These are phyloP conservation scores for Lophotis ruficrista DNA, from an alignment of 2,113 vertebrate species.

Conservation along the genomic window DNA sequence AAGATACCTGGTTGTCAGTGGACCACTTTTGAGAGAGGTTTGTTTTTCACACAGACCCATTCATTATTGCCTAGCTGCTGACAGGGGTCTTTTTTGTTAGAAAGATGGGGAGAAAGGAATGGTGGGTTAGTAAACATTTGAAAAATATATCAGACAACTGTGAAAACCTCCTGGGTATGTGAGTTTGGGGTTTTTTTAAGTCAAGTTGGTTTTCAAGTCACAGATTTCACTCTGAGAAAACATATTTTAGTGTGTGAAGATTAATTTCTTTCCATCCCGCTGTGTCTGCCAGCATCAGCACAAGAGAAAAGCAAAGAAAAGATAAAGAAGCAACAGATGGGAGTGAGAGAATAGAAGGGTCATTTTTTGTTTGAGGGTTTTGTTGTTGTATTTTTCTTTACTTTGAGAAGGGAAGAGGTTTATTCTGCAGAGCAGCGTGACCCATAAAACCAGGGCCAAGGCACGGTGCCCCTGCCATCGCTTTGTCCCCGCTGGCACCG, in stretches of 20 bases:
- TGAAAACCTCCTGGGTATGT: neutral
- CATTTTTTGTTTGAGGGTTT: neutral
- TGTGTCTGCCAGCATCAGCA: slow-evolving; percentile 11
- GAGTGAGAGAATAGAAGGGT: slow-evolving; percentile 4
- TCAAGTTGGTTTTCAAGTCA: slow-evolving; percentile 15
- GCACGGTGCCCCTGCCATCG: neutral
- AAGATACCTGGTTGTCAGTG: neutral
- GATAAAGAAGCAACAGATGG: slow-evolving; percentile 26
- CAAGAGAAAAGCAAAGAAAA: neutral
- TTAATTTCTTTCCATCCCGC: slow-evolving; percentile 33
- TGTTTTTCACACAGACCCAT: neutral
- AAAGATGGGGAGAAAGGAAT: neutral
- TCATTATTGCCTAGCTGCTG: neutral
- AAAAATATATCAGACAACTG: slow-evolving; percentile 11
- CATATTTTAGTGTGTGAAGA: slow-evolving; percentile 49
- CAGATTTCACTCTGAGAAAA: slow-evolving; percentile 30
- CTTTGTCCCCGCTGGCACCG: neutral
- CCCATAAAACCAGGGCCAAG: neutral
- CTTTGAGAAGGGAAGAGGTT: neutral
- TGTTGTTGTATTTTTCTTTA: neutral
- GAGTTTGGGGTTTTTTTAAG: neutral
- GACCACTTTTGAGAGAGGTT: neutral
- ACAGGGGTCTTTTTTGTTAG: neutral
- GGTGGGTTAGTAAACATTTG: neutral
- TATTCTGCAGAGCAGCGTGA: neutral